Evolutionary conservation across 2,113 vertebrate genomes (phyloP).

Genomic region (Strix aluco): DNA sequence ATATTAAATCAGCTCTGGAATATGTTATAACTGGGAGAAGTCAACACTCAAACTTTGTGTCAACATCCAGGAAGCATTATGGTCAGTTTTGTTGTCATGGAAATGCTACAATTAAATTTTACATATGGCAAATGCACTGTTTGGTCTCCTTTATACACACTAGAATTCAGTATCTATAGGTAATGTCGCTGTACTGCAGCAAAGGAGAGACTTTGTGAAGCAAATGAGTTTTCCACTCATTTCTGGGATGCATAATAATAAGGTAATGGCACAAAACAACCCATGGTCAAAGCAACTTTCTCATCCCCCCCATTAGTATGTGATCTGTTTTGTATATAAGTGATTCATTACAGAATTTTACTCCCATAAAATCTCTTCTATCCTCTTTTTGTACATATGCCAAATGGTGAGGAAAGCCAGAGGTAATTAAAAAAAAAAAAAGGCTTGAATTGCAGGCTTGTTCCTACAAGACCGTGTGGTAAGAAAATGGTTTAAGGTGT

Average conservation of each 20-base stretch:
- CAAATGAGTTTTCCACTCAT: background rate
- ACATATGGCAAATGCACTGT: background rate
- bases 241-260: background rate
- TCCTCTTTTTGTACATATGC: background rate
- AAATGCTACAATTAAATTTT: background rate
- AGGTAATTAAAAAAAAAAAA: conserved; percentile 30
- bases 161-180: background rate
- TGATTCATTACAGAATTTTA: conserved; percentile 17
- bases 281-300: background rate
- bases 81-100: background rate
- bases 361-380: conserved; percentile 35
- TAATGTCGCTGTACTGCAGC: background rate
- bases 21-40: background rate
- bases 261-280: background rate
- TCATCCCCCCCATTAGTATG: background rate
- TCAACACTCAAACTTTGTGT: background rate
- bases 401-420: background rate
- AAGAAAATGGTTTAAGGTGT: background rate
- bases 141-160: background rate
- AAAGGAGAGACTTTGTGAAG: background rate
- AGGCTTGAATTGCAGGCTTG: conserved; percentile 5
- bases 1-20: background rate
- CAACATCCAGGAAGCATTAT: background rate
- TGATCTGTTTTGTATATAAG: background rate
- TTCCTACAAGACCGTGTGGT: background rate